A percentile compares a stretch with the other conserved stretches of the same genome.
Evolutionary conservation across 2,888 invertebrate species (phyloP).

Genomic region (Drosophila macrothrix): DNA sequence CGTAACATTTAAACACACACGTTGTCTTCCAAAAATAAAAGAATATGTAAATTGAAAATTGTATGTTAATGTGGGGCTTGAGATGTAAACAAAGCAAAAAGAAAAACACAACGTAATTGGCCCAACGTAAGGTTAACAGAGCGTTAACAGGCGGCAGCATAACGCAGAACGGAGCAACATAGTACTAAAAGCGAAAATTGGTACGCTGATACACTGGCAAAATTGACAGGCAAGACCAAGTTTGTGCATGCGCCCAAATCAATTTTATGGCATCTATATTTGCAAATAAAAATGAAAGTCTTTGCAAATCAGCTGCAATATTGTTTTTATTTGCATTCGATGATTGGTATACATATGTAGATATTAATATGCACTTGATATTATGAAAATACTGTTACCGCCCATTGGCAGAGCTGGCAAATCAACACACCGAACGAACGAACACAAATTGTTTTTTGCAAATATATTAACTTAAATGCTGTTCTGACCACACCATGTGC

Average conservation of each 20-base stretch:
- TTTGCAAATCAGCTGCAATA: constrained; percentile 17
- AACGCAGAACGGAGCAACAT: constrained; percentile 38
- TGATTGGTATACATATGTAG: constrained; percentile 50
- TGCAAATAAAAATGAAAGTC: neutral
- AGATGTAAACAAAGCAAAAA: constrained; percentile 48
- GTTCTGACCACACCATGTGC: constrained; percentile 32
- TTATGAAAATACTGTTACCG: constrained; percentile 49
- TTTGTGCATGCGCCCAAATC: neutral
- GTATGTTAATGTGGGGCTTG: constrained; percentile 36
- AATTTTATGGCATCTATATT: neutral
- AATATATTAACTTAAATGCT: constrained; percentile 41
- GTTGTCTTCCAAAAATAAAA: constrained; percentile 44
- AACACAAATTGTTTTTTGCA: constrained; percentile 5
- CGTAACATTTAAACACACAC: constrained; percentile 24
- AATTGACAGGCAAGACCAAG: neutral
- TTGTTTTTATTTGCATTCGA: constrained; percentile 46
- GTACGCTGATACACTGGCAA: constrained; percentile 7
- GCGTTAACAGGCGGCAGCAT: constrained; percentile 17
- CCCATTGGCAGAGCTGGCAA: constrained; percentile 30
- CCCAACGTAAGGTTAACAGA: constrained; percentile 24
- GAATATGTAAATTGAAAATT: constrained; percentile 34
- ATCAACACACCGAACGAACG: constrained; percentile 13
- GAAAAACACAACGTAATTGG: constrained; percentile 18
- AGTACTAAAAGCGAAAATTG: constrained; percentile 20
- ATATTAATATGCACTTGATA: constrained; percentile 49